phyloP scores from a whole-genome alignment of 2,113 vertebrate species.

The Melanostigma gelatinosum region DNA sequence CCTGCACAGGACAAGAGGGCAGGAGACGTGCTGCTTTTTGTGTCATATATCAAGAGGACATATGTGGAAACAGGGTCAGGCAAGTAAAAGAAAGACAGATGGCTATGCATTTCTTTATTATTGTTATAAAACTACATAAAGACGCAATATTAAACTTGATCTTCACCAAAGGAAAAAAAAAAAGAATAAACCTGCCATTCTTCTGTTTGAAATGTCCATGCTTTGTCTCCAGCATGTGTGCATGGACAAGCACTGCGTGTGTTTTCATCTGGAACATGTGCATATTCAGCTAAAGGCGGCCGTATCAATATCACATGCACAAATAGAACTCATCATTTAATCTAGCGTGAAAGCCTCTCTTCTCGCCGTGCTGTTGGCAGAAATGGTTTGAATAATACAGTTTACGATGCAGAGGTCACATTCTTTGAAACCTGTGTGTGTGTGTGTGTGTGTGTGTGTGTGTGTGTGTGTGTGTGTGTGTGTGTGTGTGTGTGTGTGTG shows the following conservation, averaged over 20 bases:
- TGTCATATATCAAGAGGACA: background rate
- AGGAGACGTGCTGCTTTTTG: background rate
- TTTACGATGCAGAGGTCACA: constrained; percentile 36
- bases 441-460: constrained; percentile 9
- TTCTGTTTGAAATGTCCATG: background rate
- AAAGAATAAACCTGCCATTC: background rate
- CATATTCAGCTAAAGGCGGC: constrained; percentile 30
- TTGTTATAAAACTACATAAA: background rate
- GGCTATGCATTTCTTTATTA: background rate
- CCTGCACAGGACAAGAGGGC: background rate
- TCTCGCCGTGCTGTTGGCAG: constrained; percentile 40
- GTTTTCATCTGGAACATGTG: constrained; percentile 7
- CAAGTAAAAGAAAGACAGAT: background rate
- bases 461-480: constrained; percentile 10
- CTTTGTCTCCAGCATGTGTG: background rate
- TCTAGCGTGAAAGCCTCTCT: constrained; percentile 51
- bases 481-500: background rate
- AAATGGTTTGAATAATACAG: constrained; percentile 27
- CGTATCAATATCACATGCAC: constrained; percentile 44
- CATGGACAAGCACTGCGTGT: background rate
- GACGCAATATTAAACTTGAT: background rate
- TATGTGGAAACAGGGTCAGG: background rate
- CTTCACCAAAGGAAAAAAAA: background rate
- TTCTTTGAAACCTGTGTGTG: constrained; percentile 49
- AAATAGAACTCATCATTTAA: constrained; percentile 57